Percentiles rank a stretch among this genome's conserved stretches.
Conservation (phyloP, 2,113 vertebrate genomes). For the Thalassarche chlororhynchos region DNA sequence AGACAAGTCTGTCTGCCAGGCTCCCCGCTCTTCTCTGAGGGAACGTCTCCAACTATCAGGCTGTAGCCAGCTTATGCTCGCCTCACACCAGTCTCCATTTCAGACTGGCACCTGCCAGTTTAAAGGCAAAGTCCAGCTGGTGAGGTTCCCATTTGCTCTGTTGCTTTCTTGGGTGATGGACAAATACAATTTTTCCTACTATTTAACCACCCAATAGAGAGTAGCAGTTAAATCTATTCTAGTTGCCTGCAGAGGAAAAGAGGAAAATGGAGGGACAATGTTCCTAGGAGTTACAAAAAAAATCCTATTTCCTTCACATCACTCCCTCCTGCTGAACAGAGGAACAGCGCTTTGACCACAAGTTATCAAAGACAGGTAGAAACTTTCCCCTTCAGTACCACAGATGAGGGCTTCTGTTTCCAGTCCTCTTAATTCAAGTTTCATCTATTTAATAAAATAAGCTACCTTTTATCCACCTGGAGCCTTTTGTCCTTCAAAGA, state of each 20-base stretch:
- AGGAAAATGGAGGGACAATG: not conserved
- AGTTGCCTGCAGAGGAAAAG: not conserved
- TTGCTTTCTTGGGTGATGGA: not conserved
- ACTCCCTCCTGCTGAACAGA: not conserved
- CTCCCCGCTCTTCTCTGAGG: not conserved
- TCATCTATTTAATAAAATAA: not conserved
- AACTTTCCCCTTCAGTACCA: not conserved
- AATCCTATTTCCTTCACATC: not conserved
- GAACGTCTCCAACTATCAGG: not conserved
- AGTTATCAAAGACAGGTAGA: not conserved
- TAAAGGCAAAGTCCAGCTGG: not conserved
- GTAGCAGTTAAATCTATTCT: not conserved
- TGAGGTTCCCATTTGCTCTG: not conserved
- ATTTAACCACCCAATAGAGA: not conserved
- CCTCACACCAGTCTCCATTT: not conserved
- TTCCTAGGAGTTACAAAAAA: not conserved
- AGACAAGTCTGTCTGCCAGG: not conserved
- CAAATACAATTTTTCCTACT: not conserved
- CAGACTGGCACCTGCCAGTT: not conserved
- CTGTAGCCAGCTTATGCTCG: not conserved
- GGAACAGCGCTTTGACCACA: not conserved
- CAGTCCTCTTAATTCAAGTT: not conserved
- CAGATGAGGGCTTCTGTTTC: not conserved
- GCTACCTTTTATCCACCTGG: not conserved
- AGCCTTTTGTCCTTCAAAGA: not conserved